Evolutionary conservation across 2,113 vertebrate species (phyloP).

Genomic region (Xiphophorus hellerii): DNA sequence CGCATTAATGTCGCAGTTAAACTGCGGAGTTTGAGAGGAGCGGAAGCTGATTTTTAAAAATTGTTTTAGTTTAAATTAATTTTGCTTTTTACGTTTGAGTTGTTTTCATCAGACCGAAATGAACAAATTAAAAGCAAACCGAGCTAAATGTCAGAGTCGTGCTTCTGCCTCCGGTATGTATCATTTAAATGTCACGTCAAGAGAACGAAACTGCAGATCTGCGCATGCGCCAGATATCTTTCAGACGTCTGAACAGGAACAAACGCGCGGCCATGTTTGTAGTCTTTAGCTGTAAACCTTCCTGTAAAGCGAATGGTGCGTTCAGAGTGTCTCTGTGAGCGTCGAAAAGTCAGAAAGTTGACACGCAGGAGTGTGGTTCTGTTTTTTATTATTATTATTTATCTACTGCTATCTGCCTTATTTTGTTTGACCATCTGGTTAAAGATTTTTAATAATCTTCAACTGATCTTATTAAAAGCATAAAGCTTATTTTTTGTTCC

Average conservation of each 20-base stretch:
- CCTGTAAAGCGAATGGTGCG: constrained; percentile 37
- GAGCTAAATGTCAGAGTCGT: constrained; percentile 40
- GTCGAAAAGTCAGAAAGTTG: not conserved
- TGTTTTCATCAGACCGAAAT: not conserved
- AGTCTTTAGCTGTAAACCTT: constrained; percentile 34
- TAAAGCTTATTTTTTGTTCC: not conserved
- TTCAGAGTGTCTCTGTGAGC: constrained; percentile 17
- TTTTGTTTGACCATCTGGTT: not conserved
- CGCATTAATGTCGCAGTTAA: not conserved
- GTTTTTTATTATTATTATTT: not conserved
- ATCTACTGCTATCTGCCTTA: too few species aligned
- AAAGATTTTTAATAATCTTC: not conserved
- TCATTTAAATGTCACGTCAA: constrained; percentile 41
- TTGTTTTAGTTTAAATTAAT: not conserved
- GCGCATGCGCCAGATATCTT: constrained; percentile 43
- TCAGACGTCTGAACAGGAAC: constrained; percentile 10
- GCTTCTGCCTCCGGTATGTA: constrained; percentile 12
- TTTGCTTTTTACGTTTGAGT: not conserved
- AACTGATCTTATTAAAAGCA: not conserved
- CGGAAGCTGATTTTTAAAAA: too few species aligned
- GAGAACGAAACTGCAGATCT: not conserved
- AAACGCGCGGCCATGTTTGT: constrained; percentile 53
- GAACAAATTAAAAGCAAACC: not conserved
- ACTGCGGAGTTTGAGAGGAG: not conserved
- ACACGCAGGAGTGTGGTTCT: not conserved